Percentiles rank a stretch among this genome's conserved stretches.
These are phyloP conservation scores for Poliocrania exsul DNA, from an alignment of 2,797 vertebrate genomes.

Conservation along the genomic window DNA sequence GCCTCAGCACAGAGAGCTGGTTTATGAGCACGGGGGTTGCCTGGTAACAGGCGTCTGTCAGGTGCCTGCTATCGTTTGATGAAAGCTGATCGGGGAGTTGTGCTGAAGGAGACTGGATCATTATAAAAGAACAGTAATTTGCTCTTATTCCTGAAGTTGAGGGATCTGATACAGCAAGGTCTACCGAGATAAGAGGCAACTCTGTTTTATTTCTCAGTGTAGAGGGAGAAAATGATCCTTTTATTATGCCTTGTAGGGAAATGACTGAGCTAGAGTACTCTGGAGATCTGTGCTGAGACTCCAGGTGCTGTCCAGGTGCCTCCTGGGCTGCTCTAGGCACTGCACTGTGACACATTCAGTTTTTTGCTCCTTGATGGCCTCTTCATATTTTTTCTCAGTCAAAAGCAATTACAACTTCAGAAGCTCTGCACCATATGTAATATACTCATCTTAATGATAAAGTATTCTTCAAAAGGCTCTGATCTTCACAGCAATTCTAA, in stretches of 20 bases:
- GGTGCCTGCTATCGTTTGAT: constrained; percentile 12
- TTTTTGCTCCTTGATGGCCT: not conserved
- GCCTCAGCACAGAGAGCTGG: not conserved
- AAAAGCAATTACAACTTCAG: not conserved
- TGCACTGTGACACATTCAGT: accelerated
- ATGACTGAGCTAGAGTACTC: not conserved
- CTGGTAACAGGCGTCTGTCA: not conserved
- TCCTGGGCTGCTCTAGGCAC: not conserved
- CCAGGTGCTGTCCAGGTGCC: not conserved
- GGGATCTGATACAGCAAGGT: not conserved
- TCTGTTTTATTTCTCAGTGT: not conserved
- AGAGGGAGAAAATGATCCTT: not conserved
- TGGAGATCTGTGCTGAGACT: not conserved
- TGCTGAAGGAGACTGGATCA: not conserved
- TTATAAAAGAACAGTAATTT: constrained; percentile 24
- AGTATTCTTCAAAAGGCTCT: not conserved
- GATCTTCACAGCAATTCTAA: not conserved
- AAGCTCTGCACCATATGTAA: not conserved
- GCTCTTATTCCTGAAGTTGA: not conserved
- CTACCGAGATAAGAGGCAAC: not conserved
- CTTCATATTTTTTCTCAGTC: not conserved
- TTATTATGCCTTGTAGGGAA: not conserved
- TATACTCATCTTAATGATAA: not conserved
- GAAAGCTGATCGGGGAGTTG: not conserved
- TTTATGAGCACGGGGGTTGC: not conserved